Base-by-base conservation (phyloP, 2,797 vertebrate species). In the Oreochromis mossambicus region DNA sequence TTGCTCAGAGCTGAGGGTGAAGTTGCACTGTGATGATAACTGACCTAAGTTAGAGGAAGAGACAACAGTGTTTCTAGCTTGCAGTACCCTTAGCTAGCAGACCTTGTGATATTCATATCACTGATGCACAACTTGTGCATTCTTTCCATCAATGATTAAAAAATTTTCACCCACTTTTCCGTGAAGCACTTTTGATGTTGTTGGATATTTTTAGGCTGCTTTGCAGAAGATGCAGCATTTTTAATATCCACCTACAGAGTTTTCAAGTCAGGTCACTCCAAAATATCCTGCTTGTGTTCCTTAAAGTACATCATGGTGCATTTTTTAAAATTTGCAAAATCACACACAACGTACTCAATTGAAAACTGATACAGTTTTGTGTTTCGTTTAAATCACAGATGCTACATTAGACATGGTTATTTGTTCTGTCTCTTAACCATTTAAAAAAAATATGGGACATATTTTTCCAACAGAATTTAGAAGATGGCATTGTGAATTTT, bases 111-210 rank as follows among this genome's bases (percentile, higher is more conserved):
- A 70, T 43, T 43, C 8, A 43, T 1, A 14, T 26, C n/a, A 68
- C 1, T 43, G 63, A 43, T 43, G 13, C 63, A 43, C 13, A 46
- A 24, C 66, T 46, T 2, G 21, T 24, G 14, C 1, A 70, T 70
- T 70, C 1, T 70, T 68, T 41, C 8, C 63, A 46, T 70, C 7
- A 43, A 0, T 46, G 38, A 70, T 70, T 70, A 17, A 26, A 70
- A 7, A 17, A 0, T 0, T 7, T 70, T 0, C 5, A 43, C 13
- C 38, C 21, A 4, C 21, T 46, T 46, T 46, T 70, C 38, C 24
- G 14, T 70, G 13, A 6, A 43, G 13, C 66, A 46, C 21, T 1
- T 46, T 46, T 70, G 66, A 70, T 70, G 66, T 17, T 70, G 21
- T 0, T 43, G 38, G 38, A 43, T 46, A 70, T 70, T 46, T 70